Evolutionary conservation across 2,797 vertebrate species (phyloP).

Genomic region (Sphenopsis melanotis): DNA sequence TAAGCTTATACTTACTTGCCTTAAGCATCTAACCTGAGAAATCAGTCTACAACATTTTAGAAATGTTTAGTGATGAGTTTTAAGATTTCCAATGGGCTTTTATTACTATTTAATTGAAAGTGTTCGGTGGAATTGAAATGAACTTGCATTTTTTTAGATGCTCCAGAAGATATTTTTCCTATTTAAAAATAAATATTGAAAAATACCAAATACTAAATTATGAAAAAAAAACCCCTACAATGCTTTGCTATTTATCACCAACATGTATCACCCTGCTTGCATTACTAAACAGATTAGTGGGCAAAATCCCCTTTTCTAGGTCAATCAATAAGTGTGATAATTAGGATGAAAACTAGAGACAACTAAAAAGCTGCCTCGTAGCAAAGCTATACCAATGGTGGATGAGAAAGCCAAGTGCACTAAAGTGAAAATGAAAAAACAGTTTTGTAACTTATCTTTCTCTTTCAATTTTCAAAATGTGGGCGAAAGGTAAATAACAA

Average conservation of each 20-base stretch:
- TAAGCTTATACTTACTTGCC: not conserved
- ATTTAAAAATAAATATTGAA: not conserved
- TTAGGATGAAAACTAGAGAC: not conserved
- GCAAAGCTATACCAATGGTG: not conserved
- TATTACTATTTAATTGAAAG: not conserved
- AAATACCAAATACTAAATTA: not conserved
- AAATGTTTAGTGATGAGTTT: not conserved
- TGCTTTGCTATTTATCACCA: not conserved
- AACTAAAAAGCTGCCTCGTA: not conserved
- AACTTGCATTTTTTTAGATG: not conserved
- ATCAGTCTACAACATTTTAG: not conserved
- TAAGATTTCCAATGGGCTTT: not conserved
- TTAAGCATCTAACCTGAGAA: not conserved
- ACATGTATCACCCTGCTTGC: not conserved
- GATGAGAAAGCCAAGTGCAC: not conserved
- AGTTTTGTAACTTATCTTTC: not conserved
- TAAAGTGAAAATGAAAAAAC: conserved; percentile 58
- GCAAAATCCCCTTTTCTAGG: not conserved
- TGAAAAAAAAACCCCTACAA: not conserved
- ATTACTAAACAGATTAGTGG: not conserved
- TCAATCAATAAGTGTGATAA: not conserved
- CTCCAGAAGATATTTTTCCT: not conserved
- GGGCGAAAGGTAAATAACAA: not conserved
- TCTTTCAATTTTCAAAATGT: conserved; percentile 45
- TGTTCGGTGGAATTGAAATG: not conserved